These are phyloP conservation scores for Lepas anatifera DNA, from an alignment of 2,888 invertebrate genomes.

Conservation along the genomic window DNA sequence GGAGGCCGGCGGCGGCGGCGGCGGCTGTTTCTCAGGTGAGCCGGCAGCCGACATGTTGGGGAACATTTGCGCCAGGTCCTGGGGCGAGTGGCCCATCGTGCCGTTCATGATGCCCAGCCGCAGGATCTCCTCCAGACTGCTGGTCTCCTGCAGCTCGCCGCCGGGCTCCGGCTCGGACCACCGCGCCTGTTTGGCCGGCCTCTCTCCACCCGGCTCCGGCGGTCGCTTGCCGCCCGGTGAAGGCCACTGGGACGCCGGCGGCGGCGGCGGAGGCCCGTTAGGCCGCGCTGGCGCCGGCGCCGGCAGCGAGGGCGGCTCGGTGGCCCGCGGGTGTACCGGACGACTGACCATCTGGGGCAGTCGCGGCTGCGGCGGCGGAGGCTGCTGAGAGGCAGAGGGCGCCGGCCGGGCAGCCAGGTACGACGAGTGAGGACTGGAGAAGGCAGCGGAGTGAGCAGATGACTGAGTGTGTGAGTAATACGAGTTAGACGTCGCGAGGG, in stretches of 20 bases:
- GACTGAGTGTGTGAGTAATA: no score
- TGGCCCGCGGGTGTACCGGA: no score
- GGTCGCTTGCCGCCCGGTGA: not conserved
- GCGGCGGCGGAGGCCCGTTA: no score
- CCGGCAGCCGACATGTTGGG: slow-evolving; percentile 10
- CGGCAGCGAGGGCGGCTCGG: not conserved
- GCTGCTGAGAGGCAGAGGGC: no score
- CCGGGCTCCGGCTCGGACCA: not conserved
- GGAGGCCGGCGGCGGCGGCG: not conserved
- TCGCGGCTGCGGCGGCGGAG: not conserved
- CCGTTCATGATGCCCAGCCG: not conserved
- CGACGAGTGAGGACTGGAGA: no score
- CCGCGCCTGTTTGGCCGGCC: not conserved
- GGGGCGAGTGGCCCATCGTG: not conserved
- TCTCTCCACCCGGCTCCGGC: not conserved
- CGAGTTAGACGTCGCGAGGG: no score
- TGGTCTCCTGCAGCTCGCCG: not conserved
- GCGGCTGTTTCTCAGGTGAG: not conserved
- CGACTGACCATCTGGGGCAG: not conserved
- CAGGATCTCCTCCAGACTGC: slow-evolving; percentile 10
- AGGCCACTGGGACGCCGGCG: not conserved
- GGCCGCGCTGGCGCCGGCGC: not conserved
- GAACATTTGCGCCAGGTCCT: slow-evolving; percentile 8
- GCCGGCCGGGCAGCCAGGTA: no score
- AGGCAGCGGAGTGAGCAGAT: no score